Conservation (phyloP, 2,113 vertebrate species). For the Tympanuchus pallidicinctus region DNA sequence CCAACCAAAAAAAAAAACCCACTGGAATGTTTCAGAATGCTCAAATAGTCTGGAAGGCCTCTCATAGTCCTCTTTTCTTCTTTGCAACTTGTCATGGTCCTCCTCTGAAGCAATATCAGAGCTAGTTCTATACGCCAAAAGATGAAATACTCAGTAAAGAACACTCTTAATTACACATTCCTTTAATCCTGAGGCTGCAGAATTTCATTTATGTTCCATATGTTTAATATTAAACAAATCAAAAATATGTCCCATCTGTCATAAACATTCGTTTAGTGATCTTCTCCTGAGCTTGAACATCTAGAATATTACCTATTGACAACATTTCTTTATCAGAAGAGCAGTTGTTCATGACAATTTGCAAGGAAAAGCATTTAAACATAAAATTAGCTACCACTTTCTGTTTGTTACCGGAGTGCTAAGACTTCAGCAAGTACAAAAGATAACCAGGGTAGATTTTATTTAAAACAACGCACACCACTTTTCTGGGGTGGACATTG, state of each 20-base stretch:
- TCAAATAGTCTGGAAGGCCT: neutral
- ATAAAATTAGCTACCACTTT: neutral
- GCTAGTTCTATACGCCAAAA: neutral
- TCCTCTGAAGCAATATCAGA: slow-evolving; percentile 5
- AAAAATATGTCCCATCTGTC: neutral
- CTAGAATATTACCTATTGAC: neutral
- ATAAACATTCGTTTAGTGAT: neutral
- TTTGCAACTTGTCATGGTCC: neutral
- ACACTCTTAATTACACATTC: neutral
- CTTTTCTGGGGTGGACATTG: neutral
- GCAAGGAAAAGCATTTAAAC: neutral
- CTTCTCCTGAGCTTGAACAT: neutral
- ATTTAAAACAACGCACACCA: neutral
- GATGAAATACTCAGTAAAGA: neutral
- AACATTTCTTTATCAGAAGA: slow-evolving; percentile 1
- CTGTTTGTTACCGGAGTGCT: neutral
- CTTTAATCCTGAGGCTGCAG: neutral
- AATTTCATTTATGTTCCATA: slow-evolving; percentile 1
- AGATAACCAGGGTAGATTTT: neutral
- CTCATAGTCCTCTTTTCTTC: neutral
- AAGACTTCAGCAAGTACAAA: neutral
- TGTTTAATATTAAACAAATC: neutral
- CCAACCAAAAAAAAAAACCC: no score
- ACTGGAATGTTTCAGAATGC: neutral
- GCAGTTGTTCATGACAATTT: neutral